phyloP scores from a whole-genome alignment of 2,113 vertebrate genomes.

The Ptyas mucosa region DNA sequence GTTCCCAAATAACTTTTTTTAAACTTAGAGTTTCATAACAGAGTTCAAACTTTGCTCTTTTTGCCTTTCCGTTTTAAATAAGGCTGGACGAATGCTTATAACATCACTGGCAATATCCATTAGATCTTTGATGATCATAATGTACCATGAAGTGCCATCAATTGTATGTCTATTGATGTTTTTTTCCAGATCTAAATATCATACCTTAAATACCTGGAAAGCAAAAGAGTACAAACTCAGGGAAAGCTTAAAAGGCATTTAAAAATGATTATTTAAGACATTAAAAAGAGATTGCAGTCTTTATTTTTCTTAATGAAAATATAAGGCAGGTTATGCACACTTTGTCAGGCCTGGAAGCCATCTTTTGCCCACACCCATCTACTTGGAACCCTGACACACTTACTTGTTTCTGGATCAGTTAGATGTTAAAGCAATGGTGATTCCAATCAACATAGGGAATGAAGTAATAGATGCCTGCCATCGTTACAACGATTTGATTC shows the following conservation, averaged over 20 bases:
- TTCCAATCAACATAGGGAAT: not conserved
- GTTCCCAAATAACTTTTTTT: not conserved
- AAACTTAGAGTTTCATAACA: not conserved
- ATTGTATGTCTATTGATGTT: not conserved
- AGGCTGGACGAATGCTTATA: not conserved
- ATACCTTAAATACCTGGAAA: not conserved
- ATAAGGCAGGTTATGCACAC: not conserved
- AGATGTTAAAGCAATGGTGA: not conserved
- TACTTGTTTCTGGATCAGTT: not conserved
- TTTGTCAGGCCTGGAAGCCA: not conserved
- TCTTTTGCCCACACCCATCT: no score
- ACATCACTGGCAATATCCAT: not conserved
- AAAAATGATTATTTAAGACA: not conserved
- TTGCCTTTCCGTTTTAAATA: not conserved
- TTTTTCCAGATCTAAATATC: not conserved
- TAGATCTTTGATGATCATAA: not conserved
- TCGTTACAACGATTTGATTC: not conserved
- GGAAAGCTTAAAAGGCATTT: not conserved
- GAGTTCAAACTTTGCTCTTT: not conserved
- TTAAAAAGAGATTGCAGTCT: not conserved
- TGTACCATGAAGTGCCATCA: not conserved
- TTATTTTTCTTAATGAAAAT: not conserved
- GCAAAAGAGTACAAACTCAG: not conserved
- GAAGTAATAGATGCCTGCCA: not conserved
- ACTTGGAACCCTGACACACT: no score